These are phyloP conservation scores for Allophyes oxyacanthae DNA, from an alignment of 2,888 invertebrate species.

Conservation along the genomic window DNA sequence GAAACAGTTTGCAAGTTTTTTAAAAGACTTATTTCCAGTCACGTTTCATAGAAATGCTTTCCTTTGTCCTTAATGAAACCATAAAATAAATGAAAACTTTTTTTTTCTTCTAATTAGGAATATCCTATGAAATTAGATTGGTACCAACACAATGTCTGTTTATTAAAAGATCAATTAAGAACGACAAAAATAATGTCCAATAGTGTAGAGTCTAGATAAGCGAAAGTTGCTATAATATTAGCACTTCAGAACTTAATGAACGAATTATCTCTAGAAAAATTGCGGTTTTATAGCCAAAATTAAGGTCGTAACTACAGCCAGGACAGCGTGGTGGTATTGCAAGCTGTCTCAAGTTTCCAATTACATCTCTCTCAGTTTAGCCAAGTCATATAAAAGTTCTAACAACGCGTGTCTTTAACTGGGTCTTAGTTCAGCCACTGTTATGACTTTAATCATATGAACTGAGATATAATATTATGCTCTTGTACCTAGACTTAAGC, in stretches of 20 bases:
- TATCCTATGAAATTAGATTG: neutral
- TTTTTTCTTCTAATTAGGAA: slow-evolving; percentile 20
- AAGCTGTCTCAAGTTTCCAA: slow-evolving; percentile 83
- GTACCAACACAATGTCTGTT: slow-evolving; percentile 1
- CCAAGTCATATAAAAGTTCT: slow-evolving; percentile 87
- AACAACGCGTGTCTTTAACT: slow-evolving; percentile 75
- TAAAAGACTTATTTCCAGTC: slow-evolving; percentile 17
- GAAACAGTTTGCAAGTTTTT: slow-evolving; percentile 38
- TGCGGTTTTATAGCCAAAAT: slow-evolving; percentile 74
- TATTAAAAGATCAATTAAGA: no score
- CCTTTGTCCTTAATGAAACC: slow-evolving; percentile 6
- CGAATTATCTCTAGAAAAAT: slow-evolving; percentile 56
- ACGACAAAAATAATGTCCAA: neutral
- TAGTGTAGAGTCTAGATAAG: slow-evolving; percentile 10
- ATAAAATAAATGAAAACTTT: slow-evolving; percentile 6
- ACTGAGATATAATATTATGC: slow-evolving; percentile 3
- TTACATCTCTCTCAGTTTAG: slow-evolving; percentile 84
- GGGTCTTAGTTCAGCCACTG: slow-evolving; percentile 59
- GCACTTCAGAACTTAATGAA: slow-evolving; percentile 40
- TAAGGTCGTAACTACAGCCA: slow-evolving; percentile 72
- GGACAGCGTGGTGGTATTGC: slow-evolving; percentile 62
- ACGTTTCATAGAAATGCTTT: slow-evolving; percentile 6
- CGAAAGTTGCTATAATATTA: slow-evolving; percentile 20
- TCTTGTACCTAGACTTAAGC: neutral
- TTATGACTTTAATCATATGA: slow-evolving; percentile 58